phyloP scores from a whole-genome alignment of 2,888 invertebrate genomes.

The Chouioia cunea region DNA sequence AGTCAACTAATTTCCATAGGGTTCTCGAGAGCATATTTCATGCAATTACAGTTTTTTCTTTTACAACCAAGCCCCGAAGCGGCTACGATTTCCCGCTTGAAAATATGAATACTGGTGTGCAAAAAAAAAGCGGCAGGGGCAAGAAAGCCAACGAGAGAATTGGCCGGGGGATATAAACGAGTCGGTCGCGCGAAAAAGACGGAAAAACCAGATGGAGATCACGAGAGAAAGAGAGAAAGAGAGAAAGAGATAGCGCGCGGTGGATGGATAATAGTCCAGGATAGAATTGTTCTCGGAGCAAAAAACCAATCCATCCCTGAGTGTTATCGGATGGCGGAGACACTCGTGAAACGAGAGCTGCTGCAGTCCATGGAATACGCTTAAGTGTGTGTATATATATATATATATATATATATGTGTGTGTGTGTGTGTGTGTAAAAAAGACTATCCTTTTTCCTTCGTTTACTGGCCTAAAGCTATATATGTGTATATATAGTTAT shows the following conservation, averaged over 20 bases:
- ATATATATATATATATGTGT: not conserved
- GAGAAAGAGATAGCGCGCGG: conserved; percentile 46
- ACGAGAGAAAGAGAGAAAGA: conserved; percentile 46
- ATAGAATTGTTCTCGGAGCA: conserved; percentile 63
- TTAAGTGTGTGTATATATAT: not conserved
- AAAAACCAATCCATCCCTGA: conserved; percentile 63
- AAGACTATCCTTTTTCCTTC: not conserved
- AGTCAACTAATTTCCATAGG: conserved; percentile 14
- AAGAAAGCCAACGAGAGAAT: conserved; percentile 46
- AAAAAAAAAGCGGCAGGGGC: conserved; percentile 30
- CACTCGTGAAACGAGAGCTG: conserved; percentile 52
- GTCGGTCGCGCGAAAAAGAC: conserved; percentile 29
- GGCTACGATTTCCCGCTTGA: conserved; percentile 50
- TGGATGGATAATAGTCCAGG: conserved; percentile 49
- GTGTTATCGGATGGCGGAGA: conserved; percentile 62
- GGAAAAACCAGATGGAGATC: conserved; percentile 42
- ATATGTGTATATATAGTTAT: not conserved
- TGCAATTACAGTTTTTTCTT: conserved; percentile 64
- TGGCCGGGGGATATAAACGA: conserved; percentile 41
- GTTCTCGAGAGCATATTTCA: conserved; percentile 56
- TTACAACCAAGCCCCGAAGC: conserved; percentile 43
- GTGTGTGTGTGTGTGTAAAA: not conserved
- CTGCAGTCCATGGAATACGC: conserved; percentile 27
- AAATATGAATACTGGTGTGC: conserved; percentile 52
- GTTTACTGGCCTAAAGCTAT: not conserved